Evolutionary conservation across 2,888 invertebrate species (phyloP).

Genomic region (Drosophila nigritarsus): DNA sequence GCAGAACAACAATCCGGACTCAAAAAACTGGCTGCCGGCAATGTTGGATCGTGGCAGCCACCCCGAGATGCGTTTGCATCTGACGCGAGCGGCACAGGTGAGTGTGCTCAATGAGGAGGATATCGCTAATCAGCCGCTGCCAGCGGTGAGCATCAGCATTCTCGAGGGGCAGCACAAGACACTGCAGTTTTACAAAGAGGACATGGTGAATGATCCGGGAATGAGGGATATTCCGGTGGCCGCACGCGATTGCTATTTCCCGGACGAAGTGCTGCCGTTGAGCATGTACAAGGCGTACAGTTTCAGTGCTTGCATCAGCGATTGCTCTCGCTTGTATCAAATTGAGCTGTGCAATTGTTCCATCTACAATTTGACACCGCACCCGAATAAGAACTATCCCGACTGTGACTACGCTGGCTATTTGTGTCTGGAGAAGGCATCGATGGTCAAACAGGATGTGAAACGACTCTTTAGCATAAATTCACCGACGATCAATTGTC

Average conservation of each 20-base stretch:
- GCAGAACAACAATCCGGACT: slow-evolving; percentile 86
- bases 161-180: slow-evolving; percentile 58
- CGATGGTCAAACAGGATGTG: slow-evolving; percentile 80
- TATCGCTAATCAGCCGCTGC: slow-evolving; percentile 74
- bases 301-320: slow-evolving; percentile 89
- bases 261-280: slow-evolving; percentile 87
- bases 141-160: slow-evolving; percentile 42
- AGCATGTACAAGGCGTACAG: slow-evolving; percentile 89
- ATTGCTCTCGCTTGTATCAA: slow-evolving; percentile 88
- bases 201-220: slow-evolving; percentile 89
- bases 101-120: slow-evolving; percentile 82
- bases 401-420: slow-evolving; percentile 88
- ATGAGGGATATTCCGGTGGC: slow-evolving; percentile 87
- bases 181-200: slow-evolving; percentile 85
- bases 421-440: slow-evolving; percentile 86
- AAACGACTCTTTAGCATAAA: slow-evolving; percentile 84
- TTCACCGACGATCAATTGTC: slow-evolving; percentile 83
- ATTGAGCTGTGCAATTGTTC: slow-evolving; percentile 88
- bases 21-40: slow-evolving; percentile 77
- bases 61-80: slow-evolving; percentile 67
- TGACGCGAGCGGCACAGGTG: slow-evolving; percentile 58
- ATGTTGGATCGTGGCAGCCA: slow-evolving; percentile 68
- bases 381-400: slow-evolving; percentile 65
- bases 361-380: slow-evolving; percentile 88
- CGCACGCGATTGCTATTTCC: slow-evolving; percentile 90